Conservation (phyloP, 2,888 invertebrate genomes). For the Machimus atricapillus region DNA sequence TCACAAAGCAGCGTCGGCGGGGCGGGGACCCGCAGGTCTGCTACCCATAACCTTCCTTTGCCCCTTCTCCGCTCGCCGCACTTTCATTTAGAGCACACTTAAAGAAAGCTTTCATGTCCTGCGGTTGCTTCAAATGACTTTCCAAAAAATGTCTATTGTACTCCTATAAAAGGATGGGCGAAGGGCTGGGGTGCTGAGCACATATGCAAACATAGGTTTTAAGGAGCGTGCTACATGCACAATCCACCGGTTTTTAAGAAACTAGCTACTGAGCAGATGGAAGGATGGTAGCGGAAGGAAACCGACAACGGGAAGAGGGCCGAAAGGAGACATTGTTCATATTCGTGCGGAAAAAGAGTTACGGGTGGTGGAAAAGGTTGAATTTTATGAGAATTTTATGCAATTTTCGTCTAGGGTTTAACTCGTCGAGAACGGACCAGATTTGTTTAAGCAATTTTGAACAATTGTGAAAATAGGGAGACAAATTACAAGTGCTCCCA, state of each 20-base stretch:
- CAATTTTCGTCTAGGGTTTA: slow-evolving; percentile 6
- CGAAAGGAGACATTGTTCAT: slow-evolving; percentile 6
- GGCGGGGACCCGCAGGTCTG: not conserved
- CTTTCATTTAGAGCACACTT: slow-evolving; percentile 24
- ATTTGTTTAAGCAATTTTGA: not conserved
- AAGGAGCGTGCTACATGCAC: slow-evolving; percentile 22
- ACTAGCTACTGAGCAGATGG: not conserved
- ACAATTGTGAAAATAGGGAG: not conserved
- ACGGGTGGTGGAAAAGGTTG: slow-evolving; percentile 10
- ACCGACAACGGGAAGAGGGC: not conserved
- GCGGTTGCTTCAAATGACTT: slow-evolving; percentile 26
- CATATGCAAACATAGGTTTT: slow-evolving; percentile 17
- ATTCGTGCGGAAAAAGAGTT: slow-evolving; percentile 25
- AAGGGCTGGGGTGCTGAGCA: not conserved
- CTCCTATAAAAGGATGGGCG: not conserved
- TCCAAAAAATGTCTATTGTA: slow-evolving; percentile 27
- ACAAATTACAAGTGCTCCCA: not conserved
- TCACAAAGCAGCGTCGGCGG: not conserved
- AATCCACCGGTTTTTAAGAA: not conserved
- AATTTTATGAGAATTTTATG: slow-evolving; percentile 29
- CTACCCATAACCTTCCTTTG: not conserved
- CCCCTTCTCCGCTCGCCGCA: not conserved
- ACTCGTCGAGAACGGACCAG: not conserved
- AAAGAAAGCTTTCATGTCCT: slow-evolving; percentile 37
- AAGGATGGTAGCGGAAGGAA: not conserved